phyloP scores from a whole-genome alignment of 2,113 vertebrate species.

The Lepus timidus region DNA sequence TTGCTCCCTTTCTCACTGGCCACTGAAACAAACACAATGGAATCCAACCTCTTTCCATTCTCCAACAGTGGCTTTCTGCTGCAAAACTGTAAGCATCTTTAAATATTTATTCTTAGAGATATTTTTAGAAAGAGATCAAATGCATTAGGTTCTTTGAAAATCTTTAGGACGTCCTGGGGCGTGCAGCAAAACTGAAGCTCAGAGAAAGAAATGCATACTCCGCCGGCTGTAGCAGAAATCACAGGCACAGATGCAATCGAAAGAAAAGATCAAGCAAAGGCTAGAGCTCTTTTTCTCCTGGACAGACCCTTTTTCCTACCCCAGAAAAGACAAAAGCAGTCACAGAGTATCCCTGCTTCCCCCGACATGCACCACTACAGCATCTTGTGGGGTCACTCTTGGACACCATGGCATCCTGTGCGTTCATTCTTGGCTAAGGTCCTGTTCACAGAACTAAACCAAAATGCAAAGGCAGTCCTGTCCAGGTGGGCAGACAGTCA shows the following conservation, averaged over 20 bases:
- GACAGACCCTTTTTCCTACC: not conserved
- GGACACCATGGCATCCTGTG: not conserved
- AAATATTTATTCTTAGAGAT: slow-evolving; percentile 29
- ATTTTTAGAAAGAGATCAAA: slow-evolving; percentile 25
- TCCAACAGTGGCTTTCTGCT: not conserved
- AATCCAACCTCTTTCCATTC: not conserved
- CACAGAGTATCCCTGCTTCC: not conserved
- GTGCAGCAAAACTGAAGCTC: not conserved
- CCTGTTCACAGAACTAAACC: too few relatives aligned
- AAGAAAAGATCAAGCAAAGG: not conserved
- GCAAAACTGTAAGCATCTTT: slow-evolving; percentile 1
- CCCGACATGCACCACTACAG: not conserved
- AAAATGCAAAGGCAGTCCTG: too few relatives aligned
- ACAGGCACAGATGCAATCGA: not conserved
- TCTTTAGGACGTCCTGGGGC: not conserved
- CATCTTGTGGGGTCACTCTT: not conserved
- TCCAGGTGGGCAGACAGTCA: too few relatives aligned
- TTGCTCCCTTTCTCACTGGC: rapidly evolving
- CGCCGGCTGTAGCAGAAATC: not conserved
- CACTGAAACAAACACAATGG: not conserved
- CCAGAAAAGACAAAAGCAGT: not conserved
- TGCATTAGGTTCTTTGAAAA: slow-evolving; percentile 22
- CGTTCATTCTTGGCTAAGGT: not conserved
- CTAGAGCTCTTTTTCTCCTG: not conserved
- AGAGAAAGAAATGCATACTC: not conserved